These are phyloP conservation scores for Eupithecia exiguata DNA, from an alignment of 2,888 invertebrate species.

Conservation along the genomic window DNA sequence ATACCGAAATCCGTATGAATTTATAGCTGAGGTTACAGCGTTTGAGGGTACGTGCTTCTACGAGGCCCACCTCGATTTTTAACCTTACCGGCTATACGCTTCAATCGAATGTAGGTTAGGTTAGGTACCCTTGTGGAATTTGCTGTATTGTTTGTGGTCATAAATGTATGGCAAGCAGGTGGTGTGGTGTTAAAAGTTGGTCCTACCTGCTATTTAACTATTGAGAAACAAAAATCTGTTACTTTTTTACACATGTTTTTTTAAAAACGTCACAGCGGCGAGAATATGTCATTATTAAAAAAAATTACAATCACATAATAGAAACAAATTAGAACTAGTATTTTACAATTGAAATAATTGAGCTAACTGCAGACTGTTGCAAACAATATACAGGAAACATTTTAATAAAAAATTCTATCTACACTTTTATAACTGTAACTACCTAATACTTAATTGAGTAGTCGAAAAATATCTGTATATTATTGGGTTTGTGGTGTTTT, in stretches of 20 bases:
- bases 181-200: neutral
- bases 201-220: neutral
- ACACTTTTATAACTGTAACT: no score
- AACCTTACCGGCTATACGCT: neutral
- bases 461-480: no score
- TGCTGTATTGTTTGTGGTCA: neutral
- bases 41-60: slow-evolving; percentile 33
- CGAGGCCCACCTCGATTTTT: slow-evolving; percentile 19
- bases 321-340: no score
- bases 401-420: no score
- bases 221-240: neutral
- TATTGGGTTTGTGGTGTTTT: no score
- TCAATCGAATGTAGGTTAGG: neutral
- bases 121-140: neutral
- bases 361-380: no score
- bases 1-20: slow-evolving; percentile 58
- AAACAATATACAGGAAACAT: no score
- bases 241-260: neutral
- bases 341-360: no score
- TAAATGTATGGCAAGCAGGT: neutral
- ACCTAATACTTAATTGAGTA: no score
- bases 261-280: neutral
- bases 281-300: no score
- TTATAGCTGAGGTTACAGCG: slow-evolving; percentile 53
- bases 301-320: no score